Conservation (phyloP, 2,888 invertebrate genomes). For the Acronicta leporina region DNA sequence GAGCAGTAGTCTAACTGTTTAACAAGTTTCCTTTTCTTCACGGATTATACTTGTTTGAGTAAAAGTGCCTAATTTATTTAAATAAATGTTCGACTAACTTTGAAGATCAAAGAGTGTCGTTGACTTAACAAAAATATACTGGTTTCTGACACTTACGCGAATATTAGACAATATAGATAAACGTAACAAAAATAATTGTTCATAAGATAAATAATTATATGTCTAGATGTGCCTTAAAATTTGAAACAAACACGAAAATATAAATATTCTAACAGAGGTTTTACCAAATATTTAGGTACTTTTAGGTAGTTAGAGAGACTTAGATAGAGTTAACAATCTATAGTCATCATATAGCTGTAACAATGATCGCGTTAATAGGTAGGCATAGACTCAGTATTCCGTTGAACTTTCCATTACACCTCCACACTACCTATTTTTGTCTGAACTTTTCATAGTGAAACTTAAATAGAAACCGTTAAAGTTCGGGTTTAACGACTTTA, state of each 20-base stretch:
- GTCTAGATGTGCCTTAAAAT: conserved; percentile 20
- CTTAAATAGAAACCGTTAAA: conserved; percentile 22
- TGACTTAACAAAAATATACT: conserved; percentile 38
- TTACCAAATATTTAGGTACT: too few species aligned
- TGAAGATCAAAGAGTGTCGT: conserved; percentile 42
- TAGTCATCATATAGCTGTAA: too few species aligned
- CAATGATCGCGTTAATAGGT: too few species aligned
- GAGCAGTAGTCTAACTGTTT: conserved; percentile 11
- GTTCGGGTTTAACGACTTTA: conserved; percentile 22
- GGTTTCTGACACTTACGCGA: neutral
- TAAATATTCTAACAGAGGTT: too few species aligned
- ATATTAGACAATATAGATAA: too few species aligned
- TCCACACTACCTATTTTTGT: conserved; percentile 17
- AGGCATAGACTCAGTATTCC: neutral
- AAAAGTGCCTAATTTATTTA: conserved; percentile 32
- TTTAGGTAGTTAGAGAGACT: too few species aligned
- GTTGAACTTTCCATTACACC: conserved; percentile 20
- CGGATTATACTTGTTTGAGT: conserved; percentile 29
- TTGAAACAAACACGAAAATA: neutral
- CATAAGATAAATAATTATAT: too few species aligned
- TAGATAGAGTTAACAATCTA: too few species aligned
- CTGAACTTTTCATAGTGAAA: conserved; percentile 25
- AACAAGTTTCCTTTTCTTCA: conserved; percentile 33
- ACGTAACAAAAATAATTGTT: too few species aligned
- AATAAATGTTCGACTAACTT: conserved; percentile 39